phyloP scores from a whole-genome alignment of 1,140 invertebrate genomes.

The Ostrea denselamellosa region DNA sequence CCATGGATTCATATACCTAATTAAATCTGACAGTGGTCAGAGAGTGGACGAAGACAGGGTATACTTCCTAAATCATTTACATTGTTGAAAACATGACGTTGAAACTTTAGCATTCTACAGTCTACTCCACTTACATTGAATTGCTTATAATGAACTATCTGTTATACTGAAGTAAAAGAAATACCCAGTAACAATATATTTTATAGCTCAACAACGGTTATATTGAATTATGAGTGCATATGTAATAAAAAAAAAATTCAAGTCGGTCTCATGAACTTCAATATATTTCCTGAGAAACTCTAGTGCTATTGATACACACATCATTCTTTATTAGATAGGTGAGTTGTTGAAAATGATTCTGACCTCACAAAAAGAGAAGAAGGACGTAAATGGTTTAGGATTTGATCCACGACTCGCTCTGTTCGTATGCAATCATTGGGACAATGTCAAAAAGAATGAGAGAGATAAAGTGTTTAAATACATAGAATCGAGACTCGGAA shows the following conservation, averaged over 20 bases:
- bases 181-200: no score
- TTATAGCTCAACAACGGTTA: no score
- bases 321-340: constrained; percentile 55
- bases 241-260: no score
- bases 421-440: constrained; percentile 71
- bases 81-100: no score
- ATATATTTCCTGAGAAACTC: no score
- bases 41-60: constrained; percentile 71
- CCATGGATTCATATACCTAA: constrained; percentile 69
- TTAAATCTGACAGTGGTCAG: constrained; percentile 68
- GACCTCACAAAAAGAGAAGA: constrained; percentile 47
- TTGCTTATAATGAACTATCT: no score
- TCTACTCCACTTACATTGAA: no score
- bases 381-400: not conserved
- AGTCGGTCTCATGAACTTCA: no score
- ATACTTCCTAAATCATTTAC: constrained; percentile 15
- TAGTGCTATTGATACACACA: no score
- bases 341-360: constrained; percentile 61
- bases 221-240: no score
- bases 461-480: constrained; percentile 60
- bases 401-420: constrained; percentile 64
- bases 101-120: no score
- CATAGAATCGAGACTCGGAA: constrained; percentile 55
- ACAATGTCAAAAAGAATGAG: constrained; percentile 56
- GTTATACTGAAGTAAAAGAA: no score